These are phyloP conservation scores for Gracilinanus agilis DNA, from an alignment of 2,113 vertebrate genomes.

Conservation along the genomic window DNA sequence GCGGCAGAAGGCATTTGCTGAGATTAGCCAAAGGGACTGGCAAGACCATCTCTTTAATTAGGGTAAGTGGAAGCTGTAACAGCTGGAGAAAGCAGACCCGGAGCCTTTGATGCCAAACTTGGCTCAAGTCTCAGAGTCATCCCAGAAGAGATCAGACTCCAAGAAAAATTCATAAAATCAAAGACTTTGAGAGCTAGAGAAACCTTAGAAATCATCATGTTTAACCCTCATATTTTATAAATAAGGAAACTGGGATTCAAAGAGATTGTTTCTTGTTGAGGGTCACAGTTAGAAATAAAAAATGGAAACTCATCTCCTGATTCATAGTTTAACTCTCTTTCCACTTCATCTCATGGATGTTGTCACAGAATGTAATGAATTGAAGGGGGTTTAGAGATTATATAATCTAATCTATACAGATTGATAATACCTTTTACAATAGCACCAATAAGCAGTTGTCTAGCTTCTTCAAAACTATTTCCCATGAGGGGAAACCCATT, in stretches of 20 bases:
- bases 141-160: neutral
- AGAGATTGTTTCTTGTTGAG: neutral
- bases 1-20: neutral
- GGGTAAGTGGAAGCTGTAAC: neutral
- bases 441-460: neutral
- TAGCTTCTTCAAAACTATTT: neutral
- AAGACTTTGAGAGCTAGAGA: neutral
- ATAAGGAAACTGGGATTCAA: neutral
- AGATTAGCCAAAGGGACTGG: constrained; percentile 7
- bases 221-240: neutral
- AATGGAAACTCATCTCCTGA: neutral
- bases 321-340: neutral
- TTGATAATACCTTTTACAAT: neutral
- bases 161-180: neutral
- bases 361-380: neutral
- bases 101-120: neutral
- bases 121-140: neutral
- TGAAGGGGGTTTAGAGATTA: neutral
- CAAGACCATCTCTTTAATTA: neutral
- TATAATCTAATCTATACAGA: neutral
- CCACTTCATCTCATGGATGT: neutral
- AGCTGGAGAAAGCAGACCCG: neutral
- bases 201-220: neutral
- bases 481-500: neutral
- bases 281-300: neutral